Evolutionary conservation across 2,888 invertebrate species (phyloP), one percentile per base, ranked within the genome.

Genomic region (Chymomyza fuscimana): DNA sequence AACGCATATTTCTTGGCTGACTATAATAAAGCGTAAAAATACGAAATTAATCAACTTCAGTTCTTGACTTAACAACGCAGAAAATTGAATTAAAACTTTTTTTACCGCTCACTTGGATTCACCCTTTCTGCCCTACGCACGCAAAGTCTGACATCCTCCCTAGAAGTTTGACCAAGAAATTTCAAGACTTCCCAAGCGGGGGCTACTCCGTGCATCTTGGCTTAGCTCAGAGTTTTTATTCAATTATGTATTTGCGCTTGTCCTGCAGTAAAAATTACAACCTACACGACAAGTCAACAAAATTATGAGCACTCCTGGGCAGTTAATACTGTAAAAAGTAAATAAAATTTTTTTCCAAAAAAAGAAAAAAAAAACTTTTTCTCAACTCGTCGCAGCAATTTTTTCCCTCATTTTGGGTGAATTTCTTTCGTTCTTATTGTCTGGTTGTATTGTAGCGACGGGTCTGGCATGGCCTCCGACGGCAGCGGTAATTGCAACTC

Each of bases 221-320:
- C 16, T 32, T 2, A 46, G 32, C 25, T 32, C 67, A 51, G 51
- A 60, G 65, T 71, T 74, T 74, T 83, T 89, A 88, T 89, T 88
- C 89, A 88, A 88, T 88, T 88, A 88, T 89, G 83, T 87, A 84
- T 86, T 89, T 87, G 88, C 81, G 87, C 87, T 89, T 89, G 89
- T 89, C 89, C 88, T 88, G 89, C 89, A 86, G 88, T 82, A 84
- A 88, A 86, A 88, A 89, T 88, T 89, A 89, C 89, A 82, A 82
- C 82, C 83, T 82, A 82, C 87, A 86, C 84, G 89, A 89, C 89
- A 89, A 89, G 87, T 89, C 89, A 89, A 87, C 85, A 85, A 83
- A 89, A 89, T 89, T 89, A 89, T 89, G 87, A 89, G 88, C 87
- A 89, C 86, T 82, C 73, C 81, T 77, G 81, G 81, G 77, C 81